Evolutionary conservation across 2,888 invertebrate species (phyloP), one percentile per base, ranked within the genome.

Genomic region (Alviniconcha strummeri): DNA sequence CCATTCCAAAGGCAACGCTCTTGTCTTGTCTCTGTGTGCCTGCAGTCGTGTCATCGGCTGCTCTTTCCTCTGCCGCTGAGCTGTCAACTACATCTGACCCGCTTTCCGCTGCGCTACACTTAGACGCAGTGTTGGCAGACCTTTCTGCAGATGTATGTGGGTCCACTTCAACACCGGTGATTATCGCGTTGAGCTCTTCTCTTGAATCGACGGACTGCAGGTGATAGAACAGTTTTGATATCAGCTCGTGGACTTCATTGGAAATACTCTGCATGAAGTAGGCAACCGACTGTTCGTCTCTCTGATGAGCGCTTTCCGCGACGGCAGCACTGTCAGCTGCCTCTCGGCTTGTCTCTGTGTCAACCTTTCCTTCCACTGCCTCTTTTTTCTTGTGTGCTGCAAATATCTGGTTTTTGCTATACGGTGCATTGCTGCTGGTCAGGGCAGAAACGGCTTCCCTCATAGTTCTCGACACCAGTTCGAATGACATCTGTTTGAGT

Each of bases 221-320:
- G 57, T 64, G 15, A 78, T 57, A 15, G 17, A 78, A 78, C 17
- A 64, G 64, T 78, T 78, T 78, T 78, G 78, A 15, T 52, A 78
- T 64, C 11, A 78, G 78, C 19, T 55, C 19, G 15, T 78, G 19
- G 15, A 78, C 57, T 78, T 64, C 78, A 36, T 64, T 64, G 36
- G 78, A 60, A 78, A 78, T 60, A 17, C 78, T 64, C 57, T 78
- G 78, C 36, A 78, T 19, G 57, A 78, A 78, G n/a, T n/a, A 60
- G 52, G 36, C 17, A 13, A 15, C 52, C 15, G 64, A 55, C 64
- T 78, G 78, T 6, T 60, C 77, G n/a, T 64, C 15, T 77, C 55
- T 19, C 55, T 77, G 75, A 9, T 15, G 75, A 9, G 36, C 36
- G 36, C 36, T 36, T 36, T 36, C 36, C 36, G 36, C 36, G 36